Evolutionary conservation across 2,888 invertebrate genomes (phyloP).

Genomic region (Drymonia ruficornis): DNA sequence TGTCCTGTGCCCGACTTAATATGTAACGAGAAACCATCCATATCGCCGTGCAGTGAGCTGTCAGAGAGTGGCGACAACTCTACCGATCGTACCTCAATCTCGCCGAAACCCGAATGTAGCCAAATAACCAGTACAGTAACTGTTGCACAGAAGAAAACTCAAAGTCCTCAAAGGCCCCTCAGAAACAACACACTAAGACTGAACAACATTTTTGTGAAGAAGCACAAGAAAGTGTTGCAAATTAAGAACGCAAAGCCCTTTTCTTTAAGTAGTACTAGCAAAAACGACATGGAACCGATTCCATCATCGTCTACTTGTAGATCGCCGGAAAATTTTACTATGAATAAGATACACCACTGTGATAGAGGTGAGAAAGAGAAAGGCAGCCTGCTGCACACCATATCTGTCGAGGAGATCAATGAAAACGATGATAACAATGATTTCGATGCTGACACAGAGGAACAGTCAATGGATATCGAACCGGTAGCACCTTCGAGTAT

Average conservation of each 20-base stretch:
- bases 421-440: constrained; percentile 53
- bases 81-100: constrained; percentile 56
- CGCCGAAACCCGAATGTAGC: constrained; percentile 54
- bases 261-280: constrained; percentile 28
- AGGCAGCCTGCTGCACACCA: constrained; percentile 52
- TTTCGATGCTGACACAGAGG: constrained; percentile 71
- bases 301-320: constrained; percentile 61
- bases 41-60: constrained; percentile 79
- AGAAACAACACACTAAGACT: constrained; percentile 61
- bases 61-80: constrained; percentile 78
- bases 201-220: constrained; percentile 76
- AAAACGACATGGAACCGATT: constrained; percentile 44
- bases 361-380: constrained; percentile 47
- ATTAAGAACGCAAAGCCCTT: constrained; percentile 69
- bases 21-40: constrained; percentile 81
- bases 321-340: constrained; percentile 64
- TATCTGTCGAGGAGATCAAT: constrained; percentile 65
- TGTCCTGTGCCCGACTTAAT: constrained; percentile 79
- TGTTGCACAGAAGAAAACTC: constrained; percentile 47
- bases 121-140: constrained; percentile 40
- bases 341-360: constrained; percentile 54
- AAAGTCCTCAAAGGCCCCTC: constrained; percentile 48
- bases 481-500: constrained; percentile 55
- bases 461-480: constrained; percentile 73
- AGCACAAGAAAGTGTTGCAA: constrained; percentile 74